Percentiles rank a stretch among this genome's conserved stretches.
These are phyloP conservation scores for Meandrina meandrites DNA, from an alignment of 92 coral and sea anemone species.

Conservation along the genomic window DNA sequence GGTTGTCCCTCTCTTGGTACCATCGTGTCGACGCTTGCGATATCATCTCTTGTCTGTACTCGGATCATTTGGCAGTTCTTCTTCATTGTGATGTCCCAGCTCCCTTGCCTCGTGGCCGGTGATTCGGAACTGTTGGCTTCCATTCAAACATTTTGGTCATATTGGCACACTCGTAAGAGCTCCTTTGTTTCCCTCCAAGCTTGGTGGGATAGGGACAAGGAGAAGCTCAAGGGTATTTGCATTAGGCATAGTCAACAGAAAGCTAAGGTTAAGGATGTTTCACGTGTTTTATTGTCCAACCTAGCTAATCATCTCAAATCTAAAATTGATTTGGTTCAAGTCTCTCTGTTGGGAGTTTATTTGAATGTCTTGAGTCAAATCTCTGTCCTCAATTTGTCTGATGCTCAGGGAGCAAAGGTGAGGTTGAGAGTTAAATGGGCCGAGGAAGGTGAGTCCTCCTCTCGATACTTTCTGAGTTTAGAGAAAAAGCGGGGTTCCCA, in stretches of 20 bases:
- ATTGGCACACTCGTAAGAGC: too few relatives aligned
- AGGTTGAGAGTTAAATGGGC: constrained; percentile 3
- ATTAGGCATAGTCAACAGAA: too few relatives aligned
- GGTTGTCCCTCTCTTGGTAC: background rate
- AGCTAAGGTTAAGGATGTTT: too few relatives aligned
- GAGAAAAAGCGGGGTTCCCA: background rate
- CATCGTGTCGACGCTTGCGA: background rate
- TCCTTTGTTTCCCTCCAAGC: too few relatives aligned
- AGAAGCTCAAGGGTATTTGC: too few relatives aligned
- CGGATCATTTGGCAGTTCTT: constrained; percentile 12
- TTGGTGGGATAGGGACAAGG: too few relatives aligned
- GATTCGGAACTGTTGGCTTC: too few relatives aligned
- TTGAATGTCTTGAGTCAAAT: background rate
- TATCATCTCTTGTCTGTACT: background rate
- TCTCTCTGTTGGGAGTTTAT: background rate
- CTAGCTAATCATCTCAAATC: background rate
- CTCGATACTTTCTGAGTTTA: background rate
- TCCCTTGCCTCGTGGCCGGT: background rate
- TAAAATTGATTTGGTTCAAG: background rate
- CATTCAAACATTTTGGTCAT: too few relatives aligned
- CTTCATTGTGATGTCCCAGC: background rate
- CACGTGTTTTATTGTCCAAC: background rate
- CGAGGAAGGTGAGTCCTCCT: constrained; percentile 31
- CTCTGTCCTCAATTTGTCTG: background rate
- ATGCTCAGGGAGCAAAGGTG: background rate